Percentiles rank a stretch among this genome's conserved stretches.
These are phyloP conservation scores for Pterobdella sp. DNA, from an alignment of 2,888 invertebrate species.

Conservation along the genomic window DNA sequence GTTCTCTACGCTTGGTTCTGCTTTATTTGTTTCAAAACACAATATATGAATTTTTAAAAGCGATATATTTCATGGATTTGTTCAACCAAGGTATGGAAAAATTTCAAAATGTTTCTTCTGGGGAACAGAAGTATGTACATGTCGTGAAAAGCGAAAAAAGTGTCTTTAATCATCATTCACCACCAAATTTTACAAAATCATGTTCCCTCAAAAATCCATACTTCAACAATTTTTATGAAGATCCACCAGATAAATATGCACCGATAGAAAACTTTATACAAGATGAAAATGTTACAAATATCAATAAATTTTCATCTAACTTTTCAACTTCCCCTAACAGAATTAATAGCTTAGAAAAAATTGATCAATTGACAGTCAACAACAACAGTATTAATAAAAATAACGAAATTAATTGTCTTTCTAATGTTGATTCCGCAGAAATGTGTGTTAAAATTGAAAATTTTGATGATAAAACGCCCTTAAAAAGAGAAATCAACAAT, in stretches of 20 bases:
- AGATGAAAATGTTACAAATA: neutral
- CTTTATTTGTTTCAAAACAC: neutral
- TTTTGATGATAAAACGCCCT: neutral
- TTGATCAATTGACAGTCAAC: neutral
- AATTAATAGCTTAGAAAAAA: too few species aligned
- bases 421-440: neutral
- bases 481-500: too few species aligned
- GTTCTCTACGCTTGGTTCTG: neutral
- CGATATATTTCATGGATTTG: neutral
- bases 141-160: neutral
- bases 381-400: neutral
- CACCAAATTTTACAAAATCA: neutral
- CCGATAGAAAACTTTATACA: neutral
- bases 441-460: neutral
- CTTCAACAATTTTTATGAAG: neutral
- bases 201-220: neutral
- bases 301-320: too few species aligned
- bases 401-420: neutral
- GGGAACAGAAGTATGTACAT: constrained; percentile 4
- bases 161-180: neutral
- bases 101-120: constrained; percentile 1
- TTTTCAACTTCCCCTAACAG: too few species aligned
- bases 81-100: constrained; percentile 9
- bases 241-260: neutral
- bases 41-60: neutral